These are phyloP conservation scores for Apis laboriosa DNA, from an alignment of 1,140 invertebrate genomes.

Conservation along the genomic window DNA sequence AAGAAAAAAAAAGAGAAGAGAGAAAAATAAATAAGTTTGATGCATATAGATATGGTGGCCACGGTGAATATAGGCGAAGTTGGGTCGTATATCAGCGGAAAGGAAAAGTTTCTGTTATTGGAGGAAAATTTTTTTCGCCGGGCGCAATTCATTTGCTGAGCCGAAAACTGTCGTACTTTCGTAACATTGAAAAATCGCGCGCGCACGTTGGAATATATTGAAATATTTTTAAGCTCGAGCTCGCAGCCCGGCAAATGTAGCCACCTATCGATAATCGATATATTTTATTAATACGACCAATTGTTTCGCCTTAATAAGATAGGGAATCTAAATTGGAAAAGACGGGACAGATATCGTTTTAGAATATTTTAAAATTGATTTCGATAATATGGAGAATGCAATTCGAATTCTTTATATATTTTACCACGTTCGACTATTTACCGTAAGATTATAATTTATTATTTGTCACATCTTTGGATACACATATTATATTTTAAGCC, in stretches of 20 bases:
- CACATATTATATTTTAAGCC: too few relatives aligned
- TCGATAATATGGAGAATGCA: too few relatives aligned
- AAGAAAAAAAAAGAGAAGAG: not conserved
- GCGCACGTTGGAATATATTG: conserved; percentile 17
- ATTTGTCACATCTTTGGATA: too few relatives aligned
- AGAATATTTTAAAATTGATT: too few relatives aligned
- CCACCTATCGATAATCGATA: conserved; percentile 17
- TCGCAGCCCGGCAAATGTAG: not conserved
- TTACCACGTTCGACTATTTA: too few relatives aligned
- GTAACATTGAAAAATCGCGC: conserved; percentile 32
- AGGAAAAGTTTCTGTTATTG: conserved; percentile 38
- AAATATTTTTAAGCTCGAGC: conserved; percentile 20
- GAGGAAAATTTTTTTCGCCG: conserved; percentile 20
- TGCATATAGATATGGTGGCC: too few relatives aligned
- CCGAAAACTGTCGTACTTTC: conserved; percentile 42
- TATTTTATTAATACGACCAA: conserved; percentile 12
- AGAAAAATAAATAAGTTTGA: conserved; percentile 13
- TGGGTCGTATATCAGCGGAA: conserved; percentile 32
- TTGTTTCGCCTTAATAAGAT: too few relatives aligned
- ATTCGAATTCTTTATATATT: too few relatives aligned
- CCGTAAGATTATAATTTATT: too few relatives aligned
- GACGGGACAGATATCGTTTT: too few relatives aligned
- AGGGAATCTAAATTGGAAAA: too few relatives aligned
- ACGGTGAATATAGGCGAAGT: not conserved
- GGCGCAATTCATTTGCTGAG: not conserved